Evolutionary conservation across 2,888 invertebrate species (phyloP), one percentile per base, ranked within the genome.

Genomic region (Folsomia candida): DNA sequence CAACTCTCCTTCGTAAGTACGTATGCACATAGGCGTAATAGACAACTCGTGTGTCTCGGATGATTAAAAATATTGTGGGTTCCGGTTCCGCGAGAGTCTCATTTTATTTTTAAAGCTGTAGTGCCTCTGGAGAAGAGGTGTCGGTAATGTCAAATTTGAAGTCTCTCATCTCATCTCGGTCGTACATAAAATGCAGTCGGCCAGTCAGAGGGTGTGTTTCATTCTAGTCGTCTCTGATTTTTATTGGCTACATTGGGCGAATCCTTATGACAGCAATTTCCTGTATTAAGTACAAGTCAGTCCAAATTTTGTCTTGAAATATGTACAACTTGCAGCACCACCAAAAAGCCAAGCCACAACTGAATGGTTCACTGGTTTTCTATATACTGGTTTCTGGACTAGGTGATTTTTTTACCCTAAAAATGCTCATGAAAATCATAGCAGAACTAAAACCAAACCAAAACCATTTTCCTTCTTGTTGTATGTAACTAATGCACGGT

Each of bases 261-360:
- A 62, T 64, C 28, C 63, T 64, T 64, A 64, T 64, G 63, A 64
- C 63, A 64, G 63, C 63, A 64, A 64, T 64, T 64, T 64, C 63
- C 63, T 64, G 51, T 51, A 64, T 64, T 37, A 37, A 9, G 37
- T n/a, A n/a, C n/a, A n/a, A n/a, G n/a, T n/a, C n/a, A n/a, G 37
- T 37, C 4, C 4, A 37, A 37, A 37, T 37, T 37, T 37, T 37
- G 37, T 14, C 14, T 37, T 37, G 4, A 37, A 37, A 37, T 37
- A n/a, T n/a, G n/a, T n/a, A n/a, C n/a, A n/a, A n/a, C n/a, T n/a
- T n/a, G n/a, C n/a, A n/a, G n/a, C n/a, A n/a, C n/a, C n/a, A n/a
- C n/a, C n/a, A n/a, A 9, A 37, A 37, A 37, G 37, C 4, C 37
- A n/a, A 37, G 37, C 37, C 37, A 37, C 6, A 37, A 9, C 14